phyloP scores from a whole-genome alignment of 2,113 vertebrate genomes.

The Indri indri region DNA sequence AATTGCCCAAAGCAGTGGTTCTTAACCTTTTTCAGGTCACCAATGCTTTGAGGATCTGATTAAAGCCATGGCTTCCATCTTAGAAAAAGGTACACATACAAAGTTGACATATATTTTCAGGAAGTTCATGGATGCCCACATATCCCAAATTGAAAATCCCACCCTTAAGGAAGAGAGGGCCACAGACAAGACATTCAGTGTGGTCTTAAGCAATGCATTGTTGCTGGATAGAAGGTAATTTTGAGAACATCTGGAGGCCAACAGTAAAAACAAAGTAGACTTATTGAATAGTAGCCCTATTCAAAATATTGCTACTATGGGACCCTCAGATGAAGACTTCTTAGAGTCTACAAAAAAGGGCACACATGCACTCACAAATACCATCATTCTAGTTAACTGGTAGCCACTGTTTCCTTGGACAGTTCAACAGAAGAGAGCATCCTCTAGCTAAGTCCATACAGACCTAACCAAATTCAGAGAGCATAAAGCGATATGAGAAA shows the following conservation, averaged over 20 bases:
- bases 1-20: constrained; percentile 11
- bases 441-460: not conserved
- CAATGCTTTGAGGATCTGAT: constrained; percentile 20
- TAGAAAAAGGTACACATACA: not conserved
- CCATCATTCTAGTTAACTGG: not conserved
- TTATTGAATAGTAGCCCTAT: too few relatives aligned
- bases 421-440: not conserved
- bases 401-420: not conserved
- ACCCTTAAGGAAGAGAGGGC: not conserved
- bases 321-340: not conserved
- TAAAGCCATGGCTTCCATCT: not conserved
- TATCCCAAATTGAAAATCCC: not conserved
- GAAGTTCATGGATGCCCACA: not conserved
- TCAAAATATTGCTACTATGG: not conserved
- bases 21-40: not conserved
- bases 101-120: not conserved
- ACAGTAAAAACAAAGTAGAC: not conserved
- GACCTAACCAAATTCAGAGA: not conserved
- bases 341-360: not conserved
- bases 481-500: not conserved
- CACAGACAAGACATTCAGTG: not conserved
- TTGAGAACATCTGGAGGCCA: not conserved
- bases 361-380: not conserved
- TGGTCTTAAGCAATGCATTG: not conserved
- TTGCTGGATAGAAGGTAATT: not conserved